Evolutionary conservation across 1,140 invertebrate species (phyloP).

Genomic region (Colletes latitarsis): DNA sequence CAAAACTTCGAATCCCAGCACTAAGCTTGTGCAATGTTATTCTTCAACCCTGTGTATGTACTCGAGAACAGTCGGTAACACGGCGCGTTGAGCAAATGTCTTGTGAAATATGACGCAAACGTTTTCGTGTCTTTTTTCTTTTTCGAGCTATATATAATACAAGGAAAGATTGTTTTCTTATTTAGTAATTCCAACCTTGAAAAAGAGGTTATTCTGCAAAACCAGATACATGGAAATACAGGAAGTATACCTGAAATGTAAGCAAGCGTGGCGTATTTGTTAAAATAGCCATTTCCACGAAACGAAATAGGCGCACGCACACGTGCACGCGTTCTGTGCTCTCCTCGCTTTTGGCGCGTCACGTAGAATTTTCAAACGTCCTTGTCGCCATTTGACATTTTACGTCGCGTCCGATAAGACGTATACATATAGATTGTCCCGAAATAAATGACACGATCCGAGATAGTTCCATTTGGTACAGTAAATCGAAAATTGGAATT

Average conservation of each 20-base stretch:
- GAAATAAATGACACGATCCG: neutral
- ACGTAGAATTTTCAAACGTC: neutral
- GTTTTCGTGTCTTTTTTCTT: neutral
- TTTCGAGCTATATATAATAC: no score
- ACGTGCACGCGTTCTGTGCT: neutral
- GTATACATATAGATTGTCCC: neutral
- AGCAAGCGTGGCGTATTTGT: neutral
- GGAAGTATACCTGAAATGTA: no score
- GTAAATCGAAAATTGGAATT: neutral
- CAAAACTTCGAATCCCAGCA: neutral
- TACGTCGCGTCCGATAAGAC: neutral
- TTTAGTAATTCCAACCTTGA: no score
- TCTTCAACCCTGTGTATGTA: neutral
- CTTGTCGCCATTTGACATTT: neutral
- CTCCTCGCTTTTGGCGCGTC: neutral
- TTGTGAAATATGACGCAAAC: slow-evolving; percentile 22
- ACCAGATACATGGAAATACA: no score
- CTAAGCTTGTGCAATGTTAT: slow-evolving; percentile 19
- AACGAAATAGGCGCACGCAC: neutral
- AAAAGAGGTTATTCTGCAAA: no score
- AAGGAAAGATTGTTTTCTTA: no score
- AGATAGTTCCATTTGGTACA: no score
- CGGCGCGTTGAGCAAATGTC: slow-evolving; percentile 15
- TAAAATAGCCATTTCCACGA: neutral
- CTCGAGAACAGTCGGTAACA: neutral